Percentiles rank a stretch among this genome's conserved stretches.
phyloP scores from a whole-genome alignment of 2,888 invertebrate genomes.

The Sabatieria punctata region DNA sequence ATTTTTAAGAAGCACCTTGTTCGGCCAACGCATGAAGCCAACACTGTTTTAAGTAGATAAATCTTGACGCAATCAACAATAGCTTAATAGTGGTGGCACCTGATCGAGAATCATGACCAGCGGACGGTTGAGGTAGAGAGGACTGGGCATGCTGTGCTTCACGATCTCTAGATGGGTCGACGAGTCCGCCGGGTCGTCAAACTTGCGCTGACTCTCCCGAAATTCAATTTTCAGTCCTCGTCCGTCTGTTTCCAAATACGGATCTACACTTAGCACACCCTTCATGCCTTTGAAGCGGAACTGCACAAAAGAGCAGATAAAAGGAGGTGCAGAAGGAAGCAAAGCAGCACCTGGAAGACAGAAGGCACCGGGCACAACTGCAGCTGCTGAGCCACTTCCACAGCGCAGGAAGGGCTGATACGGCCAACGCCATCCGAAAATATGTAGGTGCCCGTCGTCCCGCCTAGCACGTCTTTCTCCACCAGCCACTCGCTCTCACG shows the following conservation, averaged over 20 bases:
- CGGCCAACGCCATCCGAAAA: constrained; percentile 26
- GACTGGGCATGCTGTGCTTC: background rate
- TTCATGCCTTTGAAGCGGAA: constrained; percentile 13
- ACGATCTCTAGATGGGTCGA: background rate
- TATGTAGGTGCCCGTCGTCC: constrained; percentile 11
- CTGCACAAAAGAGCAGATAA: background rate
- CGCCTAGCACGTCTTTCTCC: background rate
- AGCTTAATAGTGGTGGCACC: background rate
- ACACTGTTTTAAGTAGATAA: no score
- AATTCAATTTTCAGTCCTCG: background rate
- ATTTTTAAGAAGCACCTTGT: no score
- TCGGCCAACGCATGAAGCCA: background rate
- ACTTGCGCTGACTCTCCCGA: constrained; percentile 13
- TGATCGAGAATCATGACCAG: constrained; percentile 15
- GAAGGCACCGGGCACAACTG: constrained; percentile 5
- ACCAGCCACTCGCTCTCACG: background rate
- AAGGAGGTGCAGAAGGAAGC: background rate
- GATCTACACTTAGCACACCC: constrained; percentile 13
- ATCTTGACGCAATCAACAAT: background rate
- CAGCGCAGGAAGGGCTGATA: constrained; percentile 6
- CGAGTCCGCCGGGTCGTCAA: constrained; percentile 3
- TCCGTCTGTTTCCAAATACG: constrained; percentile 1
- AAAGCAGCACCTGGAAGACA: constrained; percentile 9
- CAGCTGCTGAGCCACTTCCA: background rate
- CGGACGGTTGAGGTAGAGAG: constrained; percentile 17